phyloP scores from a whole-genome alignment of 2,888 invertebrate genomes.

The Hirtodrosophila cameraria region DNA sequence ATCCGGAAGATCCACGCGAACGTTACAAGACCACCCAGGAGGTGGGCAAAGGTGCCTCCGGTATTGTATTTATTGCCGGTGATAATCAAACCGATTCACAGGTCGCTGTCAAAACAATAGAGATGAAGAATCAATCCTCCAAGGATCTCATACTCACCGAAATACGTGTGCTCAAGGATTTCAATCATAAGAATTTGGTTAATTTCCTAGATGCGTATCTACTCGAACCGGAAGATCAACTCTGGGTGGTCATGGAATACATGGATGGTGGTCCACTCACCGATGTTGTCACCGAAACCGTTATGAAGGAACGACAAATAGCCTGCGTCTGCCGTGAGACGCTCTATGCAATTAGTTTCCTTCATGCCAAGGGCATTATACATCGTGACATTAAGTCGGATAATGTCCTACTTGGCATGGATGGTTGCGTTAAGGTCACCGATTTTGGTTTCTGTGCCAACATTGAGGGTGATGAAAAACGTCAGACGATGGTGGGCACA shows the following conservation, averaged over 20 bases:
- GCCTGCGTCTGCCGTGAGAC: conserved; percentile 97
- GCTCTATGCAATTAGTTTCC: conserved; percentile 93
- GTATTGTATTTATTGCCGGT: conserved; percentile 95
- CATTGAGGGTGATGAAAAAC: conserved; percentile 95
- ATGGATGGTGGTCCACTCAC: conserved; percentile 97
- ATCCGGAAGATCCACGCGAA: conserved; percentile 91
- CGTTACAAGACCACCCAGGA: conserved; percentile 93
- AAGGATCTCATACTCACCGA: conserved; percentile 98
- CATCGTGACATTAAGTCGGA: conserved; percentile 99
- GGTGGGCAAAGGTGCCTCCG: conserved; percentile 96
- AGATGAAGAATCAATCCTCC: conserved; percentile 96
- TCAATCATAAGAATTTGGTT: conserved; percentile 96
- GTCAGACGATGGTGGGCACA: conserved; percentile 99
- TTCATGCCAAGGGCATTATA: conserved; percentile 95
- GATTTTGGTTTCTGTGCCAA: conserved; percentile 99
- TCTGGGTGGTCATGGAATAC: conserved; percentile 99
- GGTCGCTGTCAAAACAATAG: conserved; percentile 98
- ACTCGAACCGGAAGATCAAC: conserved; percentile 93
- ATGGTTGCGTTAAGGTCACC: conserved; percentile 95
- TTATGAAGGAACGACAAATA: conserved; percentile 98
- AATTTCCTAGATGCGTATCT: conserved; percentile 97
- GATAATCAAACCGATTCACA: conserved; percentile 89
- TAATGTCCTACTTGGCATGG: conserved; percentile 96
- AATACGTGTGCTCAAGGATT: conserved; percentile 95
- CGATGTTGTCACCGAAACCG: conserved; percentile 98